These are phyloP conservation scores for Mesoligia furuncula DNA, from an alignment of 2,888 invertebrate genomes.

Conservation along the genomic window DNA sequence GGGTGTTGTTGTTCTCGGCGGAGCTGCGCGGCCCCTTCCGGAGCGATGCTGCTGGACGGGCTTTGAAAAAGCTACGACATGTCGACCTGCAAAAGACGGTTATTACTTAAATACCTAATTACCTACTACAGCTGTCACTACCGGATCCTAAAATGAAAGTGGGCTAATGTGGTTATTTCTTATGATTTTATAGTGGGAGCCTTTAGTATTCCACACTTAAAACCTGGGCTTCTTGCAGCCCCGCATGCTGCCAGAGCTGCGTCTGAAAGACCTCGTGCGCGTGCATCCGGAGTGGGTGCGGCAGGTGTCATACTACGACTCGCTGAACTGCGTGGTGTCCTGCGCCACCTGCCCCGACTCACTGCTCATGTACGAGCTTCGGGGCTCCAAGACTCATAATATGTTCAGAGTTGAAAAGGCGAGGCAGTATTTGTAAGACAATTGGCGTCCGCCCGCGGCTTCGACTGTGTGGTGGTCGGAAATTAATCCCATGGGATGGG, in stretches of 20 bases:
- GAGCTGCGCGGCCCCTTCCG: constrained; percentile 93
- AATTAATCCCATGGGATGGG: neutral
- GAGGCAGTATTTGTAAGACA: neutral
- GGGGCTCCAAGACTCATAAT: constrained; percentile 89
- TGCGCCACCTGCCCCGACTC: constrained; percentile 91
- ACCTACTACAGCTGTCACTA: neutral
- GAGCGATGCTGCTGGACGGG: constrained; percentile 91
- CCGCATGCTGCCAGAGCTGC: constrained; percentile 87
- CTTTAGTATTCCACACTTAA: neutral
- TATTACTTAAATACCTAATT: constrained; percentile 28
- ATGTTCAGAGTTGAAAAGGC: constrained; percentile 90
- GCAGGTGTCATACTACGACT: constrained; percentile 92
- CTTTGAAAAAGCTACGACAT: constrained; percentile 91
- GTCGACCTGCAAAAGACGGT: constrained; percentile 88
- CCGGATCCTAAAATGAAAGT: neutral
- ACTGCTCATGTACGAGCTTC: constrained; percentile 91
- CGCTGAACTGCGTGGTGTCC: constrained; percentile 92
- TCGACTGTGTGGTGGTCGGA: neutral
- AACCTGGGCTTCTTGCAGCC: constrained; percentile 70
- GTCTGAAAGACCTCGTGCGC: constrained; percentile 88
- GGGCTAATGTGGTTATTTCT: neutral
- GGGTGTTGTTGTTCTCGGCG: constrained; percentile 91
- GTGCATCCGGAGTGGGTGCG: constrained; percentile 93
- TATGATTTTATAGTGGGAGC: neutral
- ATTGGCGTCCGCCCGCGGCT: neutral